Percentiles rank a stretch among this genome's conserved stretches.
phyloP scores from a whole-genome alignment of 2,888 invertebrate genomes.

The Lithophane semibrunnea region DNA sequence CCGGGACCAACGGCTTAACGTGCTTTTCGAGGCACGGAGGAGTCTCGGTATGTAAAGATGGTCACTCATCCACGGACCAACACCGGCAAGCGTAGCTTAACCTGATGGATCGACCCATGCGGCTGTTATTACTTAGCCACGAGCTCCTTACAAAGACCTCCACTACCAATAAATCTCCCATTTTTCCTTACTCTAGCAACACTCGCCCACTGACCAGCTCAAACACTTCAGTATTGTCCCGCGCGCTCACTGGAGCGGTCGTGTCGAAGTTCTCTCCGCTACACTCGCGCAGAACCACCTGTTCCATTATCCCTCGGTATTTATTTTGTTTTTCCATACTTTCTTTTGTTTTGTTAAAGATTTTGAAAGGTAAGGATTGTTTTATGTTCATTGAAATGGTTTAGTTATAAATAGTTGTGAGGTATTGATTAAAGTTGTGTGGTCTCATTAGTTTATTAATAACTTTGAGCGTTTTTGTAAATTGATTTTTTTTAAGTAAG shows the following conservation, averaged over 20 bases:
- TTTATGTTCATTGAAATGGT: neutral
- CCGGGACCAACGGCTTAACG: too few species aligned
- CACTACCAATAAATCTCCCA: neutral
- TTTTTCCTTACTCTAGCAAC: slow-evolving; percentile 18
- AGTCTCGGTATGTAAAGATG: too few species aligned
- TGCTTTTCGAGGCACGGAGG: too few species aligned
- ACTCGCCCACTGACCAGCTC: neutral
- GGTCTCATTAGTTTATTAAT: neutral
- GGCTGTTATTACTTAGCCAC: too few species aligned
- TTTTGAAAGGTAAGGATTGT: slow-evolving; percentile 7
- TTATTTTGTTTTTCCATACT: slow-evolving; percentile 14
- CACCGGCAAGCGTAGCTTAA: too few species aligned
- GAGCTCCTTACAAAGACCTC: neutral
- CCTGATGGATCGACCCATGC: too few species aligned
- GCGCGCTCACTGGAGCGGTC: slow-evolving; percentile 6
- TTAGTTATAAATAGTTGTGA: neutral
- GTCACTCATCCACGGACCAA: too few species aligned
- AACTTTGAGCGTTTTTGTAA: neutral
- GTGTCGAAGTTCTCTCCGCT: neutral
- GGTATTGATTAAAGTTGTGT: slow-evolving; percentile 9
- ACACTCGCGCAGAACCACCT: slow-evolving; percentile 43
- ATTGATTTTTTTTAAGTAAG: neutral
- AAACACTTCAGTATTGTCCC: slow-evolving; percentile 18
- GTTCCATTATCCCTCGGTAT: slow-evolving; percentile 9
- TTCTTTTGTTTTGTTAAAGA: neutral